Conservation (phyloP, 1,140 invertebrate genomes). For the Eufriesea mexicana region DNA sequence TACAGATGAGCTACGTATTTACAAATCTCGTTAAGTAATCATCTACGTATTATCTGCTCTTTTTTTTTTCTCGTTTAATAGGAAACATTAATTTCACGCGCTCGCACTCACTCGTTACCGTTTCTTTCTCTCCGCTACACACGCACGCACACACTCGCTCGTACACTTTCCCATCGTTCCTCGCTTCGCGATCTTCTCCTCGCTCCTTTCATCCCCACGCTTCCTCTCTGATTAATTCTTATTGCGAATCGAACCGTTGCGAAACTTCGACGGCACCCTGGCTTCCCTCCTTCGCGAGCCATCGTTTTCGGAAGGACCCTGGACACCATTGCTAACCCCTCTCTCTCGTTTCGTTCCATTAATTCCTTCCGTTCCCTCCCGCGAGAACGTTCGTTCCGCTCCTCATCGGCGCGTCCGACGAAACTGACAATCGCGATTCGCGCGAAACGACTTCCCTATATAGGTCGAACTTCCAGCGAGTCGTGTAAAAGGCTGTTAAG, state of each 20-base stretch:
- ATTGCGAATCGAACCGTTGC: slow-evolving; percentile 1
- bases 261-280: slow-evolving; percentile 2
- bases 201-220: not conserved
- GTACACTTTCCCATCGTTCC: slow-evolving; percentile 33
- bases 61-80: slow-evolving; percentile 67
- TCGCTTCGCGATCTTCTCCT: not conserved
- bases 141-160: slow-evolving; percentile 27
- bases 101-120: slow-evolving; percentile 46
- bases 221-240: slow-evolving; percentile 2
- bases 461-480: not conserved
- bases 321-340: not conserved
- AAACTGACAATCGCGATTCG: not conserved
- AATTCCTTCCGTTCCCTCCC: not conserved
- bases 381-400: not conserved
- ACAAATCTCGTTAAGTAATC: slow-evolving; percentile 62
- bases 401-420: not conserved
- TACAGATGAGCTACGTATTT: slow-evolving; percentile 75
- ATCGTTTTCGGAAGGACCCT: not conserved
- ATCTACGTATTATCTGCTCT: slow-evolving; percentile 18
- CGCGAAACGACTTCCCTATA: not conserved
- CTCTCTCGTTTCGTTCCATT: too few species aligned
- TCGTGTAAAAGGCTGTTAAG: not conserved
- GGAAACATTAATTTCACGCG: slow-evolving; percentile 69
- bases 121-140: slow-evolving; percentile 28
- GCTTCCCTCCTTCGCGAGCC: not conserved